phyloP scores from a whole-genome alignment of 2,888 invertebrate genomes.

The Polymixis lichenea region DNA sequence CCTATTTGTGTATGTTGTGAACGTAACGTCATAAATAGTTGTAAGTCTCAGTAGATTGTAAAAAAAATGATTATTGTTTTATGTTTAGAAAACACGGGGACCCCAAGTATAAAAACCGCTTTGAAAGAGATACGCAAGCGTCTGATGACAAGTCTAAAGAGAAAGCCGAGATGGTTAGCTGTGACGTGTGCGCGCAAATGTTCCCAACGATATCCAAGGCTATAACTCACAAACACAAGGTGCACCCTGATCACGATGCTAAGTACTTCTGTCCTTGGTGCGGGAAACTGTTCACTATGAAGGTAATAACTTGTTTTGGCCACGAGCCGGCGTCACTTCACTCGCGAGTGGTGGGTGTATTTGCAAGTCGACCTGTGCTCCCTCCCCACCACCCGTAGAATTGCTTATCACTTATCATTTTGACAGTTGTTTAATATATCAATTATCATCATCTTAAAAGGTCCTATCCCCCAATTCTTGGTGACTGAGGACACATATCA shows the following conservation, averaged over 20 bases:
- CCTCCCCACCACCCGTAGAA: conserved; percentile 65
- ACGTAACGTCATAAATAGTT: conserved; percentile 5
- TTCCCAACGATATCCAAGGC: conserved; percentile 91
- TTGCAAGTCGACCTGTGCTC: conserved; percentile 67
- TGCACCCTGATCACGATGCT: conserved; percentile 91
- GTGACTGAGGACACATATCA: neutral
- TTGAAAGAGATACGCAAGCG: conserved; percentile 71
- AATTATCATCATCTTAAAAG: conserved; percentile 11
- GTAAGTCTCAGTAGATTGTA: neutral
- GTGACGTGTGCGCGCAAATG: conserved; percentile 91
- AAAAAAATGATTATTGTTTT: conserved; percentile 1
- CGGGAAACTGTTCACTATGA: conserved; percentile 93
- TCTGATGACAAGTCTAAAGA: conserved; percentile 74
- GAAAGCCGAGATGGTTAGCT: conserved; percentile 83
- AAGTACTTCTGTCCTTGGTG: conserved; percentile 93
- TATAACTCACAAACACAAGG: conserved; percentile 92
- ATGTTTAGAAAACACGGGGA: conserved; percentile 91
- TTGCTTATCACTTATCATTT: conserved; percentile 60
- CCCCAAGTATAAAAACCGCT: conserved; percentile 88
- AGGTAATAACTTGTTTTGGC: conserved; percentile 80
- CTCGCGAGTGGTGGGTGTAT: conserved; percentile 28
- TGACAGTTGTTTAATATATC: conserved; percentile 46
- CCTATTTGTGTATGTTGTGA: conserved; percentile 20
- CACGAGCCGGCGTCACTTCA: conserved; percentile 13
- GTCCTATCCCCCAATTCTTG: conserved; percentile 1